Base-by-base conservation (phyloP, 2,797 vertebrate species). In the Toxotes lorentzi region DNA sequence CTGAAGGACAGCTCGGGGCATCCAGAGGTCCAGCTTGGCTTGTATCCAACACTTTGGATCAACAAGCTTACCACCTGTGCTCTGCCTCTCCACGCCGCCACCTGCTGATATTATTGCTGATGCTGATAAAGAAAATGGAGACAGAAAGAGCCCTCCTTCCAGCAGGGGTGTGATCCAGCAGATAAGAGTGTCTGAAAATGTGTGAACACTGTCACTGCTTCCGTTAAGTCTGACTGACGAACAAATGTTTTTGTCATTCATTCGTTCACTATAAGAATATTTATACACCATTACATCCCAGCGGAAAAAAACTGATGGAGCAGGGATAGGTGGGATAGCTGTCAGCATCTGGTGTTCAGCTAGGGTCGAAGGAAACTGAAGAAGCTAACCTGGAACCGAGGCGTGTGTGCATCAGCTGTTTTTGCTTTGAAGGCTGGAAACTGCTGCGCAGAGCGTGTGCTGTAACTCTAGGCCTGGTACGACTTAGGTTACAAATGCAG, bases 31-130 rank as follows among this genome's bases (percentile, higher is more conserved):
- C 66, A 59, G 43, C 64, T 61, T 88, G 90, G 82, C 81, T 32
- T 11, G 13, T 7, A 23, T 83, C 85, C 81, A 86, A 60, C 54
- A 54, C 23, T 70, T 68, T 40, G 63, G 76, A 78, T 90, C 89
- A 92, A 91, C 89, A 90, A 88, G 78, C 79, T 50, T 30, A 51
- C 59, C 79, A 90, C 87, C 92, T 89, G 89, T 81, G 70, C 60
- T 82, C 57, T 40, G 57, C 35, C 76, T 76, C 62, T 48, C 69
- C 68, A 70, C 69, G 60, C 56, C 56, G 35, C 77, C 76, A 79
- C 78, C 73, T 82, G 74, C 86, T 81, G 87, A 75, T 70, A 40
- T 57, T 50, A 56, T 19, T 59, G 60, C 57, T 54, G 70, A 86
- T 53, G 63, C 65, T 60, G 76, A 87, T 71, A 66, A 71, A 73